A percentile compares a stretch with the other conserved stretches of the same genome.
These are phyloP conservation scores for Pandemis corylana DNA, from an alignment of 2,888 invertebrate genomes.

Conservation along the genomic window DNA sequence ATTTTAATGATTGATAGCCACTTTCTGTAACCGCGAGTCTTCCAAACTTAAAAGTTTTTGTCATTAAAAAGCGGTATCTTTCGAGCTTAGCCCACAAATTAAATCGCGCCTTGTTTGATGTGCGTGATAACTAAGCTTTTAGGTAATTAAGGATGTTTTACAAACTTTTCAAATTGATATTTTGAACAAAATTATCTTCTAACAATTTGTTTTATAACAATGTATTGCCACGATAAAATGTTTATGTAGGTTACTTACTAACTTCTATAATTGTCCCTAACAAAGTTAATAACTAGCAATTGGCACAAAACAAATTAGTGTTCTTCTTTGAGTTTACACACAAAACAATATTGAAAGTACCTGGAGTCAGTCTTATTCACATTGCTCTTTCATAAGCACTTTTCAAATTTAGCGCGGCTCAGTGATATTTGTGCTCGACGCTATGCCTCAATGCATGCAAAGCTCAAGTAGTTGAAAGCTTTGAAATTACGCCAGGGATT, in stretches of 20 bases:
- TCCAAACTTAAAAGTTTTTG: constrained; percentile 40
- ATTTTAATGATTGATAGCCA: constrained; percentile 63
- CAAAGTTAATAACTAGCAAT: neutral
- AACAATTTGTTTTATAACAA: neutral
- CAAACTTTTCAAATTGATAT: constrained; percentile 1
- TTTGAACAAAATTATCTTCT: neutral
- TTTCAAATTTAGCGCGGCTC: constrained; percentile 26
- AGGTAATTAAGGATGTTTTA: constrained; percentile 16
- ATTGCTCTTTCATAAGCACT: constrained; percentile 8
- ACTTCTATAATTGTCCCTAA: constrained; percentile 15
- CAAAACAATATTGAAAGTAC: neutral
- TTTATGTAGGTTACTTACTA: neutral
- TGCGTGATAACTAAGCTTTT: constrained; percentile 24
- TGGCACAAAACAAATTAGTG: neutral
- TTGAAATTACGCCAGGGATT: constrained; percentile 34
- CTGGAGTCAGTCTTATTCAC: neutral
- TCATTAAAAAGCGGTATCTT: constrained; percentile 41
- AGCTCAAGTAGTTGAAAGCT: constrained; percentile 39
- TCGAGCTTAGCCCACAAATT: constrained; percentile 39
- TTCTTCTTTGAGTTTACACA: neutral
- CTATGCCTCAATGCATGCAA: constrained; percentile 26
- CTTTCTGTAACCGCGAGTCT: constrained; percentile 40
- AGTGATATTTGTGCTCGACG: constrained; percentile 20
- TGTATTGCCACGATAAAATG: neutral
- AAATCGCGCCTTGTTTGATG: constrained; percentile 29